Conservation (phyloP, 2,888 invertebrate genomes). For the Polyommatus icarus region DNA sequence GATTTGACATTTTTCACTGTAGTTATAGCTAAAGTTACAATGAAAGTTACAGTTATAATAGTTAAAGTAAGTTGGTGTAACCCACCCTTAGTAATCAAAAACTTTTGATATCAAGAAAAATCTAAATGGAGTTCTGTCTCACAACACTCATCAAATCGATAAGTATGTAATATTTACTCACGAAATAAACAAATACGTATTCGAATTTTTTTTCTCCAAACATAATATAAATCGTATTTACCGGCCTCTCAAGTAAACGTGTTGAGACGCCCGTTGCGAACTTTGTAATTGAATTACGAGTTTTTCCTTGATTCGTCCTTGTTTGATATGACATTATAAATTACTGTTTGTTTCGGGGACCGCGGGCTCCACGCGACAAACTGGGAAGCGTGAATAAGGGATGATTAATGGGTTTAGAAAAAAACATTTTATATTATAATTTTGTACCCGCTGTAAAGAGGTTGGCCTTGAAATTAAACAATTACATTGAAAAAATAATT, state of each 20-base stretch:
- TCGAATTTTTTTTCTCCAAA: background rate
- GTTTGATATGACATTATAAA: slow-evolving; percentile 24
- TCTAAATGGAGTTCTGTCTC: too few species aligned
- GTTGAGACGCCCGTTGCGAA: slow-evolving; percentile 5
- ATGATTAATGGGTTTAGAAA: slow-evolving; percentile 64
- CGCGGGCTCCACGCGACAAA: slow-evolving; percentile 28
- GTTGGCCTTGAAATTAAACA: background rate
- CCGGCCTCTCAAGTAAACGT: slow-evolving; percentile 3
- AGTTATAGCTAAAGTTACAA: too few species aligned
- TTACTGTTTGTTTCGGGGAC: slow-evolving; percentile 25
- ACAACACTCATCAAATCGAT: background rate
- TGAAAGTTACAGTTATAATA: too few species aligned
- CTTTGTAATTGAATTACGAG: slow-evolving; percentile 26
- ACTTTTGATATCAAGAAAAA: too few species aligned
- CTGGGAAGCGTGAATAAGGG: slow-evolving; percentile 43
- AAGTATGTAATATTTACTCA: background rate
- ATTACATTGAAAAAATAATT: background rate
- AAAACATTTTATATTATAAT: slow-evolving; percentile 52
- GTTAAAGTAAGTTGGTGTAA: too few species aligned
- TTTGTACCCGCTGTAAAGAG: slow-evolving; percentile 47
- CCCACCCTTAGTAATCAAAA: too few species aligned
- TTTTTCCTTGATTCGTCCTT: slow-evolving; percentile 24
- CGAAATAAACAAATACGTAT: background rate
- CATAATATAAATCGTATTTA: slow-evolving; percentile 21
- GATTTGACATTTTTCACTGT: too few species aligned